These are phyloP conservation scores for Ditula angustiorana DNA, from an alignment of 2,888 invertebrate genomes.

Conservation along the genomic window DNA sequence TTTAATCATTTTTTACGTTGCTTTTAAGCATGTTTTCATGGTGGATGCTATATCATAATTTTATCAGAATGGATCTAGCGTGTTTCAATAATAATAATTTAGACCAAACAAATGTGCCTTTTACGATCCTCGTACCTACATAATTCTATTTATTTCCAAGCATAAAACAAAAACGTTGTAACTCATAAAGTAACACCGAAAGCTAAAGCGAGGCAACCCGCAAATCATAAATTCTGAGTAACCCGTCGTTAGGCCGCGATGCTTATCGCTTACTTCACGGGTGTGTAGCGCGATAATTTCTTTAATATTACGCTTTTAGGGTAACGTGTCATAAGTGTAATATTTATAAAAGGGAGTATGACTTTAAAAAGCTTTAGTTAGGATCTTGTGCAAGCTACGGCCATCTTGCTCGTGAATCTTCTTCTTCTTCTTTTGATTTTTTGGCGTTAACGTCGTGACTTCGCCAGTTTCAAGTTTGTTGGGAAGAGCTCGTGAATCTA, in stretches of 20 bases:
- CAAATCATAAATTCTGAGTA: conserved; percentile 61
- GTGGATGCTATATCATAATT: background rate
- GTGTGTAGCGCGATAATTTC: conserved; percentile 59
- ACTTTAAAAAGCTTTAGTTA: too few species aligned
- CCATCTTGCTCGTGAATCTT: too few species aligned
- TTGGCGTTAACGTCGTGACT: too few species aligned
- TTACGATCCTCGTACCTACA: background rate
- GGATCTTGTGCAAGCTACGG: too few species aligned
- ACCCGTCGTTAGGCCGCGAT: conserved; percentile 61
- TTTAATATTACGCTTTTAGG: conserved; percentile 49
- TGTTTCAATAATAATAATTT: conserved; percentile 3
- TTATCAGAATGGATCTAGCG: background rate
- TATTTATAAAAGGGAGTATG: conserved; percentile 15
- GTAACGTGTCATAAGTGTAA: conserved; percentile 14
- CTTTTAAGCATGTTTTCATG: too few species aligned
- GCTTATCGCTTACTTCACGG: conserved; percentile 56
- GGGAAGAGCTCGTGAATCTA: too few species aligned
- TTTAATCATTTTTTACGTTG: too few species aligned
- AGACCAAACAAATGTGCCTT: background rate
- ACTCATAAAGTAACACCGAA: conserved; percentile 38
- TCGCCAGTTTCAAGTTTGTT: too few species aligned
- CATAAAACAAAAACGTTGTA: conserved; percentile 25
- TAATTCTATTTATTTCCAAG: background rate
- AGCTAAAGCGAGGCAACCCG: conserved; percentile 50
- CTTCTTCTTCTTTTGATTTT: too few species aligned